These are phyloP conservation scores for Mastomys natalensis DNA, from an alignment of 2,113 vertebrate species.

Conservation along the genomic window DNA sequence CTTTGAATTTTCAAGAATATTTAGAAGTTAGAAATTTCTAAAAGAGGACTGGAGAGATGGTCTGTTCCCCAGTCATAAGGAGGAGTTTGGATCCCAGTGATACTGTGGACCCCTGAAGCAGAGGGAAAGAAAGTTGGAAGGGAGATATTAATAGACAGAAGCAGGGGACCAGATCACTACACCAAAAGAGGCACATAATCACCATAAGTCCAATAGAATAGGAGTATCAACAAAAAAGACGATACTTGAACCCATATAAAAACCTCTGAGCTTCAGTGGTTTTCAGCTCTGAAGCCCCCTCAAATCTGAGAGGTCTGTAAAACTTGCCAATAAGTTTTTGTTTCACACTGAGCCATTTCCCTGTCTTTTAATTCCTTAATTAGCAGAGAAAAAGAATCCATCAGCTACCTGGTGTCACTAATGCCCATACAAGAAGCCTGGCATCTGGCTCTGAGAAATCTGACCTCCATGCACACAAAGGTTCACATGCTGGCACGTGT, in stretches of 20 bases:
- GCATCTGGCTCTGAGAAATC: background rate
- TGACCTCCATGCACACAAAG: background rate
- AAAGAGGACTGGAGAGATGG: background rate
- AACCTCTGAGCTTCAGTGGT: background rate
- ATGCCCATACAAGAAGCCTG: background rate
- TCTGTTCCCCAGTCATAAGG: background rate
- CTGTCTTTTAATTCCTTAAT: background rate
- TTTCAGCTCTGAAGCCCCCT: background rate
- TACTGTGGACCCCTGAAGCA: background rate
- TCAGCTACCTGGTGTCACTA: background rate
- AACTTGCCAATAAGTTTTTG: background rate
- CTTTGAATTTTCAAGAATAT: constrained; percentile 19
- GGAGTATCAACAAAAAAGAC: background rate
- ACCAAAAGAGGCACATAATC: background rate
- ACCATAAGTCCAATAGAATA: background rate
- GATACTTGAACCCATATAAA: background rate
- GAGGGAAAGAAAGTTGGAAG: background rate
- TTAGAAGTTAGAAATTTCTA: constrained; percentile 24
- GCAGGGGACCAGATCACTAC: background rate
- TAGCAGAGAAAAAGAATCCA: background rate
- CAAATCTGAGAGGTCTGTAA: background rate
- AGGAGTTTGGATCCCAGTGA: background rate
- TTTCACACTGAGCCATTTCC: background rate
- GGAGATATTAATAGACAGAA: background rate
- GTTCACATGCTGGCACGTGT: background rate